Conservation (phyloP, 2,797 vertebrate species). For the Rousettus madagascariensis region DNA sequence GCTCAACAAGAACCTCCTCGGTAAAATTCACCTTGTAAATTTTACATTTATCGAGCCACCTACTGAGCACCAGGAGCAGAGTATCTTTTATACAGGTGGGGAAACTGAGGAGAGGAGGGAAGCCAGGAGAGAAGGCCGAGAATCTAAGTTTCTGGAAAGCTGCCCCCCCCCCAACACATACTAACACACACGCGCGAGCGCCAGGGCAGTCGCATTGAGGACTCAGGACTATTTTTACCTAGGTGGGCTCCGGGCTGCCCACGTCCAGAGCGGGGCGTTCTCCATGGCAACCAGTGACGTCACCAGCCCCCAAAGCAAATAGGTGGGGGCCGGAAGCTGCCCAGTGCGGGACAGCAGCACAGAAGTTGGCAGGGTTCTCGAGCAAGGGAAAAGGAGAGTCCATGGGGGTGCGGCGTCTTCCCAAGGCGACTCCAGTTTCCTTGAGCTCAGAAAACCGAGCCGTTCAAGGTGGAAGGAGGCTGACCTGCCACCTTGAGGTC, state of each 20-base stretch:
- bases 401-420: fast-evolving
- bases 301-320: conserved; percentile 53
- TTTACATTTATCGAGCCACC: neutral
- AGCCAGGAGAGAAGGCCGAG: neutral
- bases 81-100: neutral
- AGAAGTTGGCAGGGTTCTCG: neutral
- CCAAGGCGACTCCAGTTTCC: neutral
- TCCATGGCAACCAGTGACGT: conserved; percentile 76
- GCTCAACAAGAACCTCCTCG: fast-evolving
- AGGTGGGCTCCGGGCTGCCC: conserved; percentile 65
- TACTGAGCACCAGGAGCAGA: neutral
- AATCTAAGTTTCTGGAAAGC: neutral
- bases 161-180: neutral
- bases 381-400: neutral
- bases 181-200: neutral
- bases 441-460: neutral
- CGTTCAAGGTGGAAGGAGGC: neutral
- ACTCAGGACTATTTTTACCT: conserved; percentile 65
- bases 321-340: conserved; percentile 20
- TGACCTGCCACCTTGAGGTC: neutral
- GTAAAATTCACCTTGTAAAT: neutral
- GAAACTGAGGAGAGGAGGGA: conserved; percentile 38
- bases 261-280: conserved; percentile 48
- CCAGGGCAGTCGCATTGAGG: neutral
- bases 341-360: fast-evolving